Evolutionary conservation across 2,113 vertebrate species (phyloP).

Genomic region (Stigmatopora argus): DNA sequence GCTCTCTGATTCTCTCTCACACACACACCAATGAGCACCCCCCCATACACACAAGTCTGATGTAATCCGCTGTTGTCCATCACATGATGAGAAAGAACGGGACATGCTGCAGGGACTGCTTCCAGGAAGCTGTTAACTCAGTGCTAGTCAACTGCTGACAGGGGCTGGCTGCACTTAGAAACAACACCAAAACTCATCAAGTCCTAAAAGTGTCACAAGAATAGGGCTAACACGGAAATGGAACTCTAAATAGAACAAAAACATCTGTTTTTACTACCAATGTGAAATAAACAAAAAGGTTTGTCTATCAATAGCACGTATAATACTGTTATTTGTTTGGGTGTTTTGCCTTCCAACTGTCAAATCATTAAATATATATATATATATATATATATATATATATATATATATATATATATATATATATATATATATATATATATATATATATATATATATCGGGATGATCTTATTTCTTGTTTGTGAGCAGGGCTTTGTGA

Average conservation of each 20-base stretch:
- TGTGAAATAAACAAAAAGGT: not conserved
- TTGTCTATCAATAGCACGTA: not conserved
- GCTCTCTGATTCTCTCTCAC: not conserved
- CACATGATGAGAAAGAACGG: slow-evolving; percentile 65
- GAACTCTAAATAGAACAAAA: not conserved
- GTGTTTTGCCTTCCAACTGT: not conserved
- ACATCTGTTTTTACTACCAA: not conserved
- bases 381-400: too few relatives aligned
- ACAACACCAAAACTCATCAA: slow-evolving; percentile 29
- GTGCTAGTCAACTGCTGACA: slow-evolving; percentile 58
- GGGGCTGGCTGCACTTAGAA: slow-evolving; percentile 21
- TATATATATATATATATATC: too few relatives aligned
- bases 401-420: too few relatives aligned
- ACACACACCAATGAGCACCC: slow-evolving; percentile 23
- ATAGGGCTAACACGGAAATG: slow-evolving; percentile 2
- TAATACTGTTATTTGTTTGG: not conserved
- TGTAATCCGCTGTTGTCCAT: slow-evolving; percentile 52
- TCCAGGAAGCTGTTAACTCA: slow-evolving; percentile 54
- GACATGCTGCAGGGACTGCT: slow-evolving; percentile 58
- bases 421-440: too few relatives aligned
- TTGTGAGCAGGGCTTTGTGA: too few relatives aligned
- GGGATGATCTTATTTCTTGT: too few relatives aligned
- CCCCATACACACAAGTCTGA: slow-evolving; percentile 17
- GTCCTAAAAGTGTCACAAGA: slow-evolving; percentile 7
- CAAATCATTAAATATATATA: too few relatives aligned